These are phyloP conservation scores for Drosophila albomicans DNA, from an alignment of 1,140 invertebrate species.

Conservation along the genomic window DNA sequence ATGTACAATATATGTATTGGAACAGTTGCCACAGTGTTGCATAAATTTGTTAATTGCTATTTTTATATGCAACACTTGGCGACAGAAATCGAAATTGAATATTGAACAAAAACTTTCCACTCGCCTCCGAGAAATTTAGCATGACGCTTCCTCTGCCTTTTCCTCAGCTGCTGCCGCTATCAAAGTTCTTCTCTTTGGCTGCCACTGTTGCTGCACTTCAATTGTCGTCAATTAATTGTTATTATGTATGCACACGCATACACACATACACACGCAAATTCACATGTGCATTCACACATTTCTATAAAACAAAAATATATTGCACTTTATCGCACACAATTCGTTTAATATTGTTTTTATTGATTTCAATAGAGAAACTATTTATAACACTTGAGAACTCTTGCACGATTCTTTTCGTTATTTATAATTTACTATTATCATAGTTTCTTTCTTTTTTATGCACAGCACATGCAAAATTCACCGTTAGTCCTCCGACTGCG, in stretches of 20 bases:
- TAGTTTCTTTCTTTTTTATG: neutral
- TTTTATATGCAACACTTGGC: conserved; percentile 65
- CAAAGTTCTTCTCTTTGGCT: conserved; percentile 2
- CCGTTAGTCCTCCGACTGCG: conserved; percentile 33
- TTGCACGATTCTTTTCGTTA: conserved; percentile 8
- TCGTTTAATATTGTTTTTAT: conserved; percentile 34
- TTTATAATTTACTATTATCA: neutral
- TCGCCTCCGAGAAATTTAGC: conserved; percentile 63
- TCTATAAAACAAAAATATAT: conserved; percentile 7
- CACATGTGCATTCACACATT: conserved; percentile 27
- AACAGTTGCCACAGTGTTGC: conserved; percentile 52
- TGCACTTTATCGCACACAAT: conserved; percentile 40
- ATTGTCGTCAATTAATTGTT: conserved; percentile 78
- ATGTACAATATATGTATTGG: conserved; percentile 17
- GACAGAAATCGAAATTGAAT: conserved; percentile 60
- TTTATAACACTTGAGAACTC: conserved; percentile 32
- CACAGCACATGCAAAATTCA: conserved; percentile 20
- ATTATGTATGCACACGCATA: conserved; percentile 41
- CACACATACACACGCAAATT: neutral
- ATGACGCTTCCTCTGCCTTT: conserved; percentile 34
- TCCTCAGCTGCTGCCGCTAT: conserved; percentile 5
- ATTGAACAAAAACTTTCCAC: conserved; percentile 73
- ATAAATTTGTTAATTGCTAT: conserved; percentile 80
- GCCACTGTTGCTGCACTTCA: conserved; percentile 59
- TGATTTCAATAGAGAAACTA: conserved; percentile 51